Percentiles rank a stretch among this genome's conserved stretches.
Conservation (phyloP, 2,888 invertebrate species). For the Globia sparganii region DNA sequence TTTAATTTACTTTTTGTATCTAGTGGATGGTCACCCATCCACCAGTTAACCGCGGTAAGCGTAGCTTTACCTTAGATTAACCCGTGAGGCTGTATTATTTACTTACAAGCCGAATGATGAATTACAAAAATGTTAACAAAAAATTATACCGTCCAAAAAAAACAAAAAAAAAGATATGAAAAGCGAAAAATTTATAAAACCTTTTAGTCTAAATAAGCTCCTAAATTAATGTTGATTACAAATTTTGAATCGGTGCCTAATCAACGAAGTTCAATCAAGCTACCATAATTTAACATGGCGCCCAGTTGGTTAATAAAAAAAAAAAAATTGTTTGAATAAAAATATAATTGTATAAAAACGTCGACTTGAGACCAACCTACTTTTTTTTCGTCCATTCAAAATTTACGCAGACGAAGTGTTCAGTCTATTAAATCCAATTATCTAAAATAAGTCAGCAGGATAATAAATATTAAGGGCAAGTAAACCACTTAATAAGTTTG, state of each 20-base stretch:
- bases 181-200: background rate
- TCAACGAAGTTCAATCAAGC: background rate
- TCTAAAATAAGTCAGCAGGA: constrained; percentile 33
- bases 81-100: background rate
- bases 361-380: background rate
- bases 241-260: background rate
- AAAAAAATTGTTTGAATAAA: too few species aligned
- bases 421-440: background rate
- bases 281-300: background rate
- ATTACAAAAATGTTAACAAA: background rate
- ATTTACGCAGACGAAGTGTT: background rate
- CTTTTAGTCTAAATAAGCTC: background rate
- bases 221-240: background rate
- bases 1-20: background rate
- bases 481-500: constrained; percentile 62
- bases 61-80: background rate
- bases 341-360: too few species aligned
- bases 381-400: background rate
- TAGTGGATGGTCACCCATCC: background rate
- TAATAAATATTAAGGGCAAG: constrained; percentile 40
- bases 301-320: background rate
- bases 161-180: background rate
- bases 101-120: background rate
- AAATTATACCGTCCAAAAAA: background rate
- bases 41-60: background rate